Base-by-base conservation (phyloP, 1,140 invertebrate genomes). In the Dolichoris vasculosae region DNA sequence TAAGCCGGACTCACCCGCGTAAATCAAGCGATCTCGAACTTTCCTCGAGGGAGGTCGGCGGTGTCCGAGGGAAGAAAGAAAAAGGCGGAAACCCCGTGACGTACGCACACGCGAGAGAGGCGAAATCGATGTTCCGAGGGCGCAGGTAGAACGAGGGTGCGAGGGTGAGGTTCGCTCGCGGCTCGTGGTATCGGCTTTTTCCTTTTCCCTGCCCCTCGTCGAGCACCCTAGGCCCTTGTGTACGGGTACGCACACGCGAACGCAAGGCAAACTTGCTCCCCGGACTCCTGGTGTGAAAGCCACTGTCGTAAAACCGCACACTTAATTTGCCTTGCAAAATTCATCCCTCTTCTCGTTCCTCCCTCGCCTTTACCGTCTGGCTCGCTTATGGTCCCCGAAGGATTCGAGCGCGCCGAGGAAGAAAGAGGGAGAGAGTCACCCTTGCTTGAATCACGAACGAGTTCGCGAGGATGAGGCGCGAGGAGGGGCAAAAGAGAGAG, bases 321-420 rank as follows among this genome's bases (percentile, higher is more conserved):
- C 92, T 93, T 93, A 93, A 93, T 93, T 93, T 93, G 92, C 92
- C 91, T 93, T 93, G 92, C 92, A 93, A 93, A 93, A 92, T 93
- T 91, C 90, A 92, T 90, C 89, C 89, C 89, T 89, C 89, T 83
- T 89, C 88, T 89, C 87, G 86, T 77, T 46, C 71, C 40, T 73
- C 73, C 83, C 76, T 88, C 87, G 32, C 17, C 59, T n/a, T 30
- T 23, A 4, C 6, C 76, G 69, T 86, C 76, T 46, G 9, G 55
- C 73, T 77, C 55, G 71, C n/a, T 59, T 55, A 73, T 48, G 48
- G 67, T 67, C 40, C 86, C 64, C 64, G 73, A 76, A 59, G 82
- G 71, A 76, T 75, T 71, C 43, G 81, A 73, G 73, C 86, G 75
- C 30, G 67, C 26, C 32, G 81, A 43, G 40, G 79, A 64, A 55